phyloP scores from a whole-genome alignment of 2,888 invertebrate genomes.

The Agapostemon virescens region DNA sequence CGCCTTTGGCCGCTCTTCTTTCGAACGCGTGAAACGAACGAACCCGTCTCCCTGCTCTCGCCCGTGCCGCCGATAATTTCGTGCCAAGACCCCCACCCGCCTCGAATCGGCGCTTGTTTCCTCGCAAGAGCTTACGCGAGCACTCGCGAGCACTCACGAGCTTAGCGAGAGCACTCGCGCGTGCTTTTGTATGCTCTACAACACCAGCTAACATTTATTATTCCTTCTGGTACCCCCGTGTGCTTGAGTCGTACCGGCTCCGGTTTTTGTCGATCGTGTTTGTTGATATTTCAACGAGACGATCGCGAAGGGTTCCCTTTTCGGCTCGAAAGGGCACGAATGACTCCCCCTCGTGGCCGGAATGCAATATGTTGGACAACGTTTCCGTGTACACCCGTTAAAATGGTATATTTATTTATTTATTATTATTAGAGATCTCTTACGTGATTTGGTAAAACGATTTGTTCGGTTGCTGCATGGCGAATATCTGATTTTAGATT shows the following conservation, averaged over 20 bases:
- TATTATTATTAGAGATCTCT: too few relatives aligned
- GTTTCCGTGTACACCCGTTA: not conserved
- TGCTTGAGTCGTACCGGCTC: too few relatives aligned
- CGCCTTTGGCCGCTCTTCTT: constrained; percentile 62
- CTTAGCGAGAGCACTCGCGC: not conserved
- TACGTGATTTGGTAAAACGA: not conserved
- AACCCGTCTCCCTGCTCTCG: constrained; percentile 44
- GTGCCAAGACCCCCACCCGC: constrained; percentile 38
- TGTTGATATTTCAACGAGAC: not conserved
- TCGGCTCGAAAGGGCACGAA: not conserved
- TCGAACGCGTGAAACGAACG: constrained; percentile 11
- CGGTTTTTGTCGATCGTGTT: not conserved
- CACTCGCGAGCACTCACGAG: not conserved
- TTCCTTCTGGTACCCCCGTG: not conserved
- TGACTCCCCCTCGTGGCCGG: not conserved
- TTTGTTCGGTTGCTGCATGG: not conserved
- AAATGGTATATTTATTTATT: not conserved
- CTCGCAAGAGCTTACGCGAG: constrained; percentile 15
- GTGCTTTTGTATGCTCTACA: not conserved
- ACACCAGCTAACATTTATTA: constrained; percentile 4
- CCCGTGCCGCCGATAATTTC: constrained; percentile 59
- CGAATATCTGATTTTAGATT: not conserved
- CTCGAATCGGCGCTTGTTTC: constrained; percentile 16
- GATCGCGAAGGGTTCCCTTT: not conserved
- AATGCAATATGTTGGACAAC: not conserved